Base-by-base conservation (phyloP, 2,797 vertebrate genomes). In the Ibycter americanus region DNA sequence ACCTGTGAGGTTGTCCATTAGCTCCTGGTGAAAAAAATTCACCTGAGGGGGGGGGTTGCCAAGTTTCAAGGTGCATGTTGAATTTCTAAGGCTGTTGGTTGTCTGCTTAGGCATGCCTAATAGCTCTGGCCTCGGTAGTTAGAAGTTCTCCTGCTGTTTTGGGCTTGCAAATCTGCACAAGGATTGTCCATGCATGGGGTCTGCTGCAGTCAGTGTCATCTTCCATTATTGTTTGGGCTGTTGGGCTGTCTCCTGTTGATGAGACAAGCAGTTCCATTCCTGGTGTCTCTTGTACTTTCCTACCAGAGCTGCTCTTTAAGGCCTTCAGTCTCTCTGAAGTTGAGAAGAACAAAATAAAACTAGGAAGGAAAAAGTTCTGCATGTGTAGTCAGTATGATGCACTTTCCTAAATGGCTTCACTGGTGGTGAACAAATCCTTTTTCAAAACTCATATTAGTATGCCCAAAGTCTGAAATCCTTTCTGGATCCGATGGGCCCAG, bases 121-220 rank as follows among this genome's bases (percentile, higher is more conserved):
- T 44, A 31, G 9, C 32, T 88, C 44, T 63, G 49, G 12, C 27
- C 19, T 70, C 76, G 25, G 22, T 52, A 40, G 40, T 56, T 68
- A 27, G 8, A 38, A 42, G 5, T 56, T 56, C 8, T 65, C 42
- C 16, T 65, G 15, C 20, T 34, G 71, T 21, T 55, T 15, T 36
- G 16, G 31, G 7, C 18, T 72, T 72, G 36, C 9, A 61, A 1
- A 40, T 85, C 59, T 63, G 47, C 17, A 20, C 0, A 1, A 56
- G 77, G 44, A 31, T 32, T 59, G 47, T 12, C 73, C 21, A 2
- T 23, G 11, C 22, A 19, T 9, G 3, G 46, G 4, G 12, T 3
- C n/a, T 63, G 12, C 22, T 87, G 26, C 26, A 40, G 40, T 36
- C 0, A 0, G 6, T 71, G 18, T n/a, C 5, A 2, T 70, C 18